Evolutionary conservation across 2,797 vertebrate species (phyloP).

Genomic region (Champsocephalus gunnari): DNA sequence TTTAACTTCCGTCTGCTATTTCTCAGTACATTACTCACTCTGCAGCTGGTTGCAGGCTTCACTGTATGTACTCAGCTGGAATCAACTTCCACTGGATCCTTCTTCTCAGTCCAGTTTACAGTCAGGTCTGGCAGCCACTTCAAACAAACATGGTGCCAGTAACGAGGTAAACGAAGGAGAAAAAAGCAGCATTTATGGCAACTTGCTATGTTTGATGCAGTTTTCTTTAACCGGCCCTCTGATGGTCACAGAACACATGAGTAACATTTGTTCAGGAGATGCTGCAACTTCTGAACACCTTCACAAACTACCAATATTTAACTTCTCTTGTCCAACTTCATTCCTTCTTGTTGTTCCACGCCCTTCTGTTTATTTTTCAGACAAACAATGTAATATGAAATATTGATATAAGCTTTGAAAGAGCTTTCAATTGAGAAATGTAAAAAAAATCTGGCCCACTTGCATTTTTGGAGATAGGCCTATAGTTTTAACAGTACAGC

Average conservation of each 20-base stretch:
- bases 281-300: not conserved
- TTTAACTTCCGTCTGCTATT: slow-evolving; percentile 37
- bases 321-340: not conserved
- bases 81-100: slow-evolving; percentile 47
- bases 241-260: not conserved
- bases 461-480: not conserved
- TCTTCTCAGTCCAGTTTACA: slow-evolving; percentile 48
- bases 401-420: no score
- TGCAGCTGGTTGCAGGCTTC: slow-evolving; percentile 54
- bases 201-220: slow-evolving; percentile 29
- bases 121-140: slow-evolving; percentile 58
- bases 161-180: slow-evolving; percentile 37
- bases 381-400: no score
- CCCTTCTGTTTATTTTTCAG: no score
- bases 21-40: slow-evolving; percentile 36
- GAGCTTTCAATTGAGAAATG: no score
- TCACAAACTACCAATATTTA: not conserved
- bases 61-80: slow-evolving; percentile 69
- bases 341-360: not conserved
- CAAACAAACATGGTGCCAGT: slow-evolving; percentile 48
- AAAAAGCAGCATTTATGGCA: slow-evolving; percentile 13
- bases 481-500: not conserved
- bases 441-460: no score
- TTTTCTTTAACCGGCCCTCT: not conserved
- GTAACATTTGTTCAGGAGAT: slow-evolving; percentile 6